These are phyloP conservation scores for Microcebus tavaratra DNA, from an alignment of 2,113 vertebrate genomes.

Conservation along the genomic window DNA sequence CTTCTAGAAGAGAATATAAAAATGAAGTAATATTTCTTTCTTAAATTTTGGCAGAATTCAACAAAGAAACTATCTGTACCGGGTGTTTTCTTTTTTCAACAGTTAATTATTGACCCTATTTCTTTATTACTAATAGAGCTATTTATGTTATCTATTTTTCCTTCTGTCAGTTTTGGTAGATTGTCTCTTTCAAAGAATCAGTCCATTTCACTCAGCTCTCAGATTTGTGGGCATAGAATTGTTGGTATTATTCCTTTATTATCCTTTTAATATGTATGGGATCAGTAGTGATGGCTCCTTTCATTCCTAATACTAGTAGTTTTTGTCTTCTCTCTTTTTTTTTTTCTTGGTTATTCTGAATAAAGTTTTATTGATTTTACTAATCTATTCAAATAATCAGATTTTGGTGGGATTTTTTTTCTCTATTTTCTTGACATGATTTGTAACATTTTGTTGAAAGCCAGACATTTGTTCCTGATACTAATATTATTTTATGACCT, in stretches of 20 bases:
- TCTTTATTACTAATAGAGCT: neutral
- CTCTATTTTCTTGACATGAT: neutral
- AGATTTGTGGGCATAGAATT: neutral
- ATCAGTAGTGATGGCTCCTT: neutral
- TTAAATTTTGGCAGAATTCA: too few relatives aligned
- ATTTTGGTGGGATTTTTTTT: neutral
- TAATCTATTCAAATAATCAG: neutral
- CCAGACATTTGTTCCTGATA: neutral
- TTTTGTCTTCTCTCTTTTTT: neutral
- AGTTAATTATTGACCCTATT: too few relatives aligned
- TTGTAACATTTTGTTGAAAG: neutral
- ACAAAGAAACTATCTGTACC: too few relatives aligned
- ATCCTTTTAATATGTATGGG: neutral
- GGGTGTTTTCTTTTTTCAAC: too few relatives aligned
- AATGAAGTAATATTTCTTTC: too few relatives aligned
- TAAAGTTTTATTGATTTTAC: neutral
- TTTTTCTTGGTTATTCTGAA: neutral
- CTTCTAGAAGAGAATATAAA: too few relatives aligned
- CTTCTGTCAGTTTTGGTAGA: neutral
- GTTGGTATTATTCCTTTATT: neutral
- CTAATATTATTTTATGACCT: neutral
- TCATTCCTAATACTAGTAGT: neutral
- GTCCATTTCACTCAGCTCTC: neutral
- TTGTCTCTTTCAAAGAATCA: neutral
- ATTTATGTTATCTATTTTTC: neutral